Percentiles rank a stretch among this genome's conserved stretches.
phyloP scores from a whole-genome alignment of 2,888 invertebrate genomes.

The Pinctada fucata region DNA sequence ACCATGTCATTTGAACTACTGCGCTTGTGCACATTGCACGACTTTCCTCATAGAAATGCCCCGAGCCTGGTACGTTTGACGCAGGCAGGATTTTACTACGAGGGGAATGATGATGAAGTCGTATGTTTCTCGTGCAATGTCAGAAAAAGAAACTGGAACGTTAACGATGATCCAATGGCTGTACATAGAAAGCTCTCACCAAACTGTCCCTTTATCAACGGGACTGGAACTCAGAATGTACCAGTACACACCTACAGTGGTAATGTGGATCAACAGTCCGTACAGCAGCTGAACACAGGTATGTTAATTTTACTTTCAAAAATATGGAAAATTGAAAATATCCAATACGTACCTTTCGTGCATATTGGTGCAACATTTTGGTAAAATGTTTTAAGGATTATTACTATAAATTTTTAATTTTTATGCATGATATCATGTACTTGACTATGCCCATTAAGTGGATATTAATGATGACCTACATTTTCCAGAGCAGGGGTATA shows the following conservation, averaged over 20 bases:
- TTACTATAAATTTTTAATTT: too few species aligned
- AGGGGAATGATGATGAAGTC: conserved; percentile 26
- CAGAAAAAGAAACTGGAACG: conserved; percentile 22
- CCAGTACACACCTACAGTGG: background rate
- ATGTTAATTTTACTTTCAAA: too few species aligned
- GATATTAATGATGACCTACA: too few species aligned
- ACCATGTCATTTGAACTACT: conserved; percentile 22
- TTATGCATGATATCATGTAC: too few species aligned
- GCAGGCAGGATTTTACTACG: conserved; percentile 33
- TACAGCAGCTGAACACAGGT: too few species aligned
- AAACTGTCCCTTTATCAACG: conserved; percentile 20
- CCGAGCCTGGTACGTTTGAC: conserved; percentile 30
- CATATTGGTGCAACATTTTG: too few species aligned
- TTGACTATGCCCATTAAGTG: too few species aligned
- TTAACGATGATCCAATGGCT: conserved; percentile 20
- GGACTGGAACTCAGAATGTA: conserved; percentile 1
- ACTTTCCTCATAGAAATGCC: conserved; percentile 7
- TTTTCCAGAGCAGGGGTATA: too few species aligned
- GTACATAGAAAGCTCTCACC: conserved; percentile 30
- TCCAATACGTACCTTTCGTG: too few species aligned
- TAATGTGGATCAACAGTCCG: background rate
- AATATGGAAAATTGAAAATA: too few species aligned
- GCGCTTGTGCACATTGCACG: conserved; percentile 20
- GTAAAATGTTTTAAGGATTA: too few species aligned
- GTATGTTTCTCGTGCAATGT: conserved; percentile 26